Evolutionary conservation across 2,888 invertebrate genomes (phyloP).

Genomic region (Sinodicranocentrus sp.): DNA sequence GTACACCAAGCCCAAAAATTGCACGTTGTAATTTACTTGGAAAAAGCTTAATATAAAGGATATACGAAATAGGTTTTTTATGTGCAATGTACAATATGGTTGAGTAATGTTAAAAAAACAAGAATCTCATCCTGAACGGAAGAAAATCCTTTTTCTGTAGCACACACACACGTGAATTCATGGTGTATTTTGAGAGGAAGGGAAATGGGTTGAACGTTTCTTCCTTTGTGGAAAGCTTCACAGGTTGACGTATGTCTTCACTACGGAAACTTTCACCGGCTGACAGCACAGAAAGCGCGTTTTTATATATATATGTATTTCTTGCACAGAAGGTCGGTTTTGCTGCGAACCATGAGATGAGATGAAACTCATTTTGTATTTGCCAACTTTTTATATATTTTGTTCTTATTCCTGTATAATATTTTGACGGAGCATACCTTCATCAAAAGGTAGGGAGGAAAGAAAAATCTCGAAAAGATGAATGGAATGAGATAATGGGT

Average conservation of each 20-base stretch:
- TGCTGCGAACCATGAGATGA: neutral
- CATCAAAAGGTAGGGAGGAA: slow-evolving; percentile 30
- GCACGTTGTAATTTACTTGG: slow-evolving; percentile 60
- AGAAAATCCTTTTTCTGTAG: slow-evolving; percentile 51
- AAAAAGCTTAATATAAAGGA: slow-evolving; percentile 18
- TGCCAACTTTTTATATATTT: slow-evolving; percentile 33
- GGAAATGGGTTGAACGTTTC: slow-evolving; percentile 63
- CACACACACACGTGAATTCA: slow-evolving; percentile 38
- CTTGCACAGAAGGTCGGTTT: neutral
- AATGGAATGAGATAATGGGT: slow-evolving; percentile 54
- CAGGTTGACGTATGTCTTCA: slow-evolving; percentile 67
- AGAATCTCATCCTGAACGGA: slow-evolving; percentile 49
- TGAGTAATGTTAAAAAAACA: slow-evolving; percentile 44
- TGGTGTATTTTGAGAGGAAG: slow-evolving; percentile 44
- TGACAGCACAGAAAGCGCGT: slow-evolving; percentile 45
- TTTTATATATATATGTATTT: neutral
- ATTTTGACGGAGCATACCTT: slow-evolving; percentile 30
- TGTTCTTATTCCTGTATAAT: slow-evolving; percentile 12
- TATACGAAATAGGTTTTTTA: neutral
- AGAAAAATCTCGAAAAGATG: slow-evolving; percentile 47
- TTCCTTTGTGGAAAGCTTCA: slow-evolving; percentile 43
- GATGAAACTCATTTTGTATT: slow-evolving; percentile 47
- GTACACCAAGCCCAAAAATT: slow-evolving; percentile 57
- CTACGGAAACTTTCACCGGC: slow-evolving; percentile 65
- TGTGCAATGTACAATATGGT: neutral